Evolutionary conservation across 1,140 invertebrate genomes (phyloP).

Genomic region (Caenorhabditis brenneri): DNA sequence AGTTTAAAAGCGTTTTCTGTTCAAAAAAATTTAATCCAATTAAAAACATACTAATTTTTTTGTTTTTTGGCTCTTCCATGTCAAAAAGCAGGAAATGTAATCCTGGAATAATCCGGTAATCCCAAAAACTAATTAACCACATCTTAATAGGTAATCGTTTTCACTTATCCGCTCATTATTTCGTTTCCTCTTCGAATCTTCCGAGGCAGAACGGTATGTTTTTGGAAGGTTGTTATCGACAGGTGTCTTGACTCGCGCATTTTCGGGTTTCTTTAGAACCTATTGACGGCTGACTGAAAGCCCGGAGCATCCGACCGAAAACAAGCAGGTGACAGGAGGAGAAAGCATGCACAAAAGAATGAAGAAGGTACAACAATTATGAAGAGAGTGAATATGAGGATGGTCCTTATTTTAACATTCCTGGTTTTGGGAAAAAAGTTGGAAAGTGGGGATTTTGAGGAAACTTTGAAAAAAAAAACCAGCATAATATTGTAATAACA

Average conservation of each 20-base stretch:
- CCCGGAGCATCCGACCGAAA: conserved; percentile 32
- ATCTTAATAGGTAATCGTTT: not conserved
- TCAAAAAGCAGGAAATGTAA: too few species aligned
- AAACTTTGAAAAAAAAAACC: not conserved
- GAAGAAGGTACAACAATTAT: conserved; percentile 24
- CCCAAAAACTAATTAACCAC: not conserved
- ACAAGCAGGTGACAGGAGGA: not conserved
- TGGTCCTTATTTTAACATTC: not conserved
- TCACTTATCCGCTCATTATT: not conserved
- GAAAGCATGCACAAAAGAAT: not conserved
- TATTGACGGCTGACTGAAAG: conserved; percentile 21
- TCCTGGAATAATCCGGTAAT: too few species aligned
- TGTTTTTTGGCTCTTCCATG: not conserved
- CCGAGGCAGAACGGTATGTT: conserved; percentile 18
- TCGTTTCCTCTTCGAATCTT: not conserved
- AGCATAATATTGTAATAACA: too few species aligned
- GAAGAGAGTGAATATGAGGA: not conserved
- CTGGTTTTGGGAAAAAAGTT: not conserved
- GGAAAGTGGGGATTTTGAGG: not conserved
- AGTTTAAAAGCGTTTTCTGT: too few species aligned
- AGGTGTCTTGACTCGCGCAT: conserved; percentile 35
- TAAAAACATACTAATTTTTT: not conserved
- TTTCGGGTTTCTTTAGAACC: not conserved
- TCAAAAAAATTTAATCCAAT: too few species aligned
- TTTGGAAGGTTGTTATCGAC: not conserved